phyloP scores from a whole-genome alignment of 2,113 vertebrate genomes.

The Taurulus bubalis region DNA sequence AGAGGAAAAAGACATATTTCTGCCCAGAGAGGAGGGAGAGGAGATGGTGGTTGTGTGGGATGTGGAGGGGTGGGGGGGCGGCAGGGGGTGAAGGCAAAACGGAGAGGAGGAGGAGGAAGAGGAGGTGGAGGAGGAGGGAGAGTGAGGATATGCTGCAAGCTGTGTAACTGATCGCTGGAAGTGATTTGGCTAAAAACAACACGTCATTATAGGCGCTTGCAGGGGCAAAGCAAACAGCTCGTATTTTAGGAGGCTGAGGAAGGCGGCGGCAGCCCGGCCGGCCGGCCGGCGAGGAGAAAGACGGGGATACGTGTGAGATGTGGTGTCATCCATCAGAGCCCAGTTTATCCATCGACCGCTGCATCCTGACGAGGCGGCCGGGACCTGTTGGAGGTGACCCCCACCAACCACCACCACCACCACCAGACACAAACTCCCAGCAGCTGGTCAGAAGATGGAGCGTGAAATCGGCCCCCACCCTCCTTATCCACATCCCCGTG shows the following conservation, averaged over 20 bases:
- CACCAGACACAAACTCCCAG: constrained; percentile 24
- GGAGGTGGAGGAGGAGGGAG: constrained; percentile 18
- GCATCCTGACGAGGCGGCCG: constrained; percentile 11
- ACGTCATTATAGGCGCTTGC: constrained; percentile 92
- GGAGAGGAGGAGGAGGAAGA: constrained; percentile 27
- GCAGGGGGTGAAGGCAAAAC: constrained; percentile 59
- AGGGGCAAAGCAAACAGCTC: constrained; percentile 95
- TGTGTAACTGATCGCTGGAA: constrained; percentile 93
- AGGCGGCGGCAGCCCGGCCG: too few relatives aligned
- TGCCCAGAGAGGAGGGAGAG: constrained; percentile 76
- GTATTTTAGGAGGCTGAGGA: constrained; percentile 84
- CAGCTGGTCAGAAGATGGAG: constrained; percentile 63
- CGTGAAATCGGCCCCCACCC: constrained; percentile 48
- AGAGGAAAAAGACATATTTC: constrained; percentile 93
- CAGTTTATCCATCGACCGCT: constrained; percentile 46
- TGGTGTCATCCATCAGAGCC: constrained; percentile 49
- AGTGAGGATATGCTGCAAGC: constrained; percentile 73
- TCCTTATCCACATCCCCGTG: constrained; percentile 40
- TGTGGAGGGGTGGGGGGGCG: constrained; percentile 64
- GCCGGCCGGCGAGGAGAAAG: background rate
- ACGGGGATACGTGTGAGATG: constrained; percentile 14
- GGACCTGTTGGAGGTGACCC: background rate
- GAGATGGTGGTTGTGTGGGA: constrained; percentile 50
- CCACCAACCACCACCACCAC: background rate
- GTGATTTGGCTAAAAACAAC: constrained; percentile 97